Base-by-base conservation (phyloP, 2,888 invertebrate genomes). In the Acanthosepion esculentum region DNA sequence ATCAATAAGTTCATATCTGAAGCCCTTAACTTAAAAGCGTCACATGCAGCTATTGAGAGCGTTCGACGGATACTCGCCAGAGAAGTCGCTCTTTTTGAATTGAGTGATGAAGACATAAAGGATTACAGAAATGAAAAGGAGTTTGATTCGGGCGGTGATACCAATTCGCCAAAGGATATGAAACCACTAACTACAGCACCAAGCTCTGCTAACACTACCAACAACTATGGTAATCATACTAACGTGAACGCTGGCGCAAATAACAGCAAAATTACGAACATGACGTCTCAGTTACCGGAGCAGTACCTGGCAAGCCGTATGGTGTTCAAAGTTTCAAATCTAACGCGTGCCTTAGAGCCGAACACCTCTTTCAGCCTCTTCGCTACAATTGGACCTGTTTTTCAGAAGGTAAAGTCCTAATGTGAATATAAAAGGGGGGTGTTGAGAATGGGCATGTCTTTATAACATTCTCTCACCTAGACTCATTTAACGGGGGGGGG, bases 391-490 rank as follows among this genome's bases (percentile, higher is more conserved):
- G 93, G 93, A 93, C 93, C 93, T 8, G 93, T 93, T 93, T 93
- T 93, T 18, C 50, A 93, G 53, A 93, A 93, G 93, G 93, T 93
- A 93, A n/a, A n/a, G 48, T 93, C 18, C 93, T 93, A 93, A 93
- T 93, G 29, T 93, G 78, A 33, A 78, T 78, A 59, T 59, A 92
- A 92, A 59, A 23, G 23, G 59, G 23, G 59, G n/a, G 33, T 91
- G 41, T 41, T 41, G 41, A 41, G 41, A 41, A 41, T 41, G 41
- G 41, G 41, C 1, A 3, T 2, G 8, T 8, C 50, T 50, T 50
- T 50, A 3, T 41, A 41, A 41, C 41, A 41, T 41, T 41, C 41
- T 41, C 3, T 41, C 41, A 41, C 41, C 3, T 41, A 41, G 0
- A 41, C 41, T 41, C 41, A 41, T 41, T 41, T 41, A 41, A 3